A percentile compares a stretch with the other conserved stretches of the same genome.
Conservation (phyloP, 1,140 invertebrate genomes). For the Coenobita brevimanus region DNA sequence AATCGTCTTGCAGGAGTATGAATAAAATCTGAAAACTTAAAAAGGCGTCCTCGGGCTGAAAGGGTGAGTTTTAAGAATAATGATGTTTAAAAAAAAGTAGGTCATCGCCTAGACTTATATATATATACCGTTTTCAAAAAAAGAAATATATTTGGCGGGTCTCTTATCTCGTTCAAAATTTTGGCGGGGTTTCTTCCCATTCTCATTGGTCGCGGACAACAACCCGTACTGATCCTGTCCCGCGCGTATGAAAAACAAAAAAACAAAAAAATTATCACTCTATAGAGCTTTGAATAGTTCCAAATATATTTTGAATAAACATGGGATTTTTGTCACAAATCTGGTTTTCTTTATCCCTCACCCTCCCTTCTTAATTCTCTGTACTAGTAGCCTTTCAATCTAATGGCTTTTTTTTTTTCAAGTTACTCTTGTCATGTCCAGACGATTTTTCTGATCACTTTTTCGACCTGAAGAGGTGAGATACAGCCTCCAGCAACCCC, state of each 20-base stretch:
- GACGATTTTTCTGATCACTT: too few species aligned
- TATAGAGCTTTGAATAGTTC: constrained; percentile 64
- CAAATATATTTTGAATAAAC: constrained; percentile 67
- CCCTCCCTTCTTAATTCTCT: too few species aligned
- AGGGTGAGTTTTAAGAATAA: too few species aligned
- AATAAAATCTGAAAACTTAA: neutral
- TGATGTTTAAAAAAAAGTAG: neutral
- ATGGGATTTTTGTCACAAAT: constrained; percentile 61
- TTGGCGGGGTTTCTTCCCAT: constrained; percentile 25
- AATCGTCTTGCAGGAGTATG: too few species aligned
- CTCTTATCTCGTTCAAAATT: neutral
- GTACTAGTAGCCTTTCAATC: too few species aligned
- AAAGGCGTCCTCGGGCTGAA: too few species aligned
- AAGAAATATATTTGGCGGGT: neutral
- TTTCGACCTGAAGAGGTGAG: too few species aligned
- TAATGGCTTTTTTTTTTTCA: too few species aligned
- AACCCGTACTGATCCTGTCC: constrained; percentile 52
- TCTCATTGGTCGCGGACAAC: constrained; percentile 17
- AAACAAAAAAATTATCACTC: constrained; percentile 39
- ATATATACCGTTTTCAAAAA: neutral
- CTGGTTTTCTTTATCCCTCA: constrained; percentile 28
- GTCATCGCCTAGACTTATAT: neutral
- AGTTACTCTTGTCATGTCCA: too few species aligned
- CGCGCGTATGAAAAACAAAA: constrained; percentile 51
- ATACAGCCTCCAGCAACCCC: too few species aligned